Base-by-base conservation (phyloP, 2,113 vertebrate species). In the Pionites leucogaster region DNA sequence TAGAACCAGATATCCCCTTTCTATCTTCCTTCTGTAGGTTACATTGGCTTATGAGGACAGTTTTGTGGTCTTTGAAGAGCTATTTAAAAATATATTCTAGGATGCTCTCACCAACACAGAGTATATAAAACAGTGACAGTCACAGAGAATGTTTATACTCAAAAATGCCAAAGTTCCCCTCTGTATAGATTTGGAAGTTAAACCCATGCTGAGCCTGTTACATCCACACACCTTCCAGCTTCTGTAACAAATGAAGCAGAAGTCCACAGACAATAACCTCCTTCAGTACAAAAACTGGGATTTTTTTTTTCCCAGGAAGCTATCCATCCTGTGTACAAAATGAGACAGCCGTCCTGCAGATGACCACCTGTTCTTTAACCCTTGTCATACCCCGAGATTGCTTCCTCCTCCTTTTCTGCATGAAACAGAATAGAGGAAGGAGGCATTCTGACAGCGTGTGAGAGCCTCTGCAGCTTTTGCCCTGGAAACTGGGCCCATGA, bases 361-460 rank as follows among this genome's bases (percentile, higher is more conserved):
- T 7, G 29, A 60, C 49, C 93, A 96, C 95, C 90, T 95, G 90
- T 19, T 93, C 94, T 82, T 97, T 95, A 93, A 94, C 90, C 86
- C 95, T 35, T 59, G 55, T 23, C 2, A 47, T 81, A 50, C 86
- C 71, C 90, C 0, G 0, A 22, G 44, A 50, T 31, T 8, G 22
- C 41, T 65, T 47, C 77, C 69, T 86, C 71, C 76, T 68, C 67
- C 44, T 83, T 28, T 63, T 76, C 85, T 12, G 47, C 22, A 7
- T 6, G 25, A 53, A 69, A 9, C 13, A 31, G 86, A 69, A 18
- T 4, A 47, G 67, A 75, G 71, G 11, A 87, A 76, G 39, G 41
- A 88, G 33, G 19, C 29, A 31, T n/a, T 82, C 47, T 5, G 33
- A 65, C 23, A 59, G 39, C 16, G 0, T 2, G 11, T 0, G 7